phyloP scores from a whole-genome alignment of 2,797 vertebrate genomes.

The Coendou prehensilis region DNA sequence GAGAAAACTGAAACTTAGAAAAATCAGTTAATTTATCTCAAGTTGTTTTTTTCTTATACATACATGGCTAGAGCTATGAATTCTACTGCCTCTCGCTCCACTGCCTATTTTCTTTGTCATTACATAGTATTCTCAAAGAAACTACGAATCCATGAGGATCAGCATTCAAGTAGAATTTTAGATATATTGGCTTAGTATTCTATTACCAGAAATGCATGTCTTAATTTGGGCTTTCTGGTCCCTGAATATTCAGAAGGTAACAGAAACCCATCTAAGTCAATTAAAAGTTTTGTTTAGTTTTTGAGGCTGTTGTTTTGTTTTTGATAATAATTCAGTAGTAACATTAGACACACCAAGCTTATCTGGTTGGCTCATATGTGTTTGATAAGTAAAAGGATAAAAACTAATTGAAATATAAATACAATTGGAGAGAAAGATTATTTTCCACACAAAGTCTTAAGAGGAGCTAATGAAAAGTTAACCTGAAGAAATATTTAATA shows the following conservation, averaged over 20 bases:
- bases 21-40: neutral
- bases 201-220: neutral
- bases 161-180: neutral
- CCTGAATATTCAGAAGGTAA: neutral
- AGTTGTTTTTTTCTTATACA: neutral
- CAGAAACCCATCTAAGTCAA: neutral
- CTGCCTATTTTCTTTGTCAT: neutral
- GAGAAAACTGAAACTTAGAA: neutral
- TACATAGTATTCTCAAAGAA: neutral
- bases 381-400: slow-evolving; percentile 26
- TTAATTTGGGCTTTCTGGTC: neutral
- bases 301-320: neutral
- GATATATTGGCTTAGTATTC: neutral
- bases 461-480: neutral
- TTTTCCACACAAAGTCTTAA: neutral
- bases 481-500: neutral
- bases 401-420: slow-evolving; percentile 26
- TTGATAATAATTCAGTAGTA: slow-evolving; percentile 13
- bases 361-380: neutral
- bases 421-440: neutral
- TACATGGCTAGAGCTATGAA: neutral
- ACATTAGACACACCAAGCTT: neutral
- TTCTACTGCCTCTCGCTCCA: neutral
- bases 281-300: neutral
- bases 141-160: neutral